Evolutionary conservation across 2,113 vertebrate species (phyloP), one percentile per base, ranked within the genome.

Genomic region (Oncorhynchus nerka): DNA sequence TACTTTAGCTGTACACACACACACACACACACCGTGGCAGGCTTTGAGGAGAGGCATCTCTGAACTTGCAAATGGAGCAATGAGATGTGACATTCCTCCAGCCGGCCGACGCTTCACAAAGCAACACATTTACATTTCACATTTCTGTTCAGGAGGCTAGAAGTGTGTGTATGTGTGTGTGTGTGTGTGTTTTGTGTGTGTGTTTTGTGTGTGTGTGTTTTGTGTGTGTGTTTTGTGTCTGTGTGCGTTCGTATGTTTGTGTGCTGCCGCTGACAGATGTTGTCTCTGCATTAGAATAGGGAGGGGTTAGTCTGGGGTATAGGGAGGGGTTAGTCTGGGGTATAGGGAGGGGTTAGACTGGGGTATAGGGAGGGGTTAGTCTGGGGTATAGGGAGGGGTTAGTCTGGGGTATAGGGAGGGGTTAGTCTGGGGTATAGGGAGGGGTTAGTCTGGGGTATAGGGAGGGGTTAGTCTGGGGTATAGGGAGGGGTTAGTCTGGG

Each of bases 71-170:
- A 93, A 92, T 90, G 87, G 89, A 92, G 90, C 88, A 89, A 89
- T 90, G 91, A 93, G 86, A 90, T 93, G 90, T 91, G 91, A 92
- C 91, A 91, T 92, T 92, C 90, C 87, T 89, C 85, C 83, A 84
- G 88, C 81, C 75, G 74, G 81, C 87, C 79, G 86, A 88, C 85
- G 72, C 13, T 51, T 34, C 34, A 34, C 34, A 7, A 34, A 34
- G 82, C 83, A 79, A 67, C 83, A 84, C 79, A 81, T 88, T 88
- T 91, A 84, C 6, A 34, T 34, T 49, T 49, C 48, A 9, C 86
- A 86, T 90, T 88, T 89, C 85, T 83, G 81, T 84, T 88, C 83
- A 80, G 87, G 73, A 83, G 84, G 79, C 74, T 81, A 73, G 81
- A 77, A 75, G 68, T 83, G 78, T 85, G 79, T 64, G 70, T 64